These are phyloP conservation scores for Esox niger DNA, from an alignment of 2,113 vertebrate genomes.

Conservation along the genomic window DNA sequence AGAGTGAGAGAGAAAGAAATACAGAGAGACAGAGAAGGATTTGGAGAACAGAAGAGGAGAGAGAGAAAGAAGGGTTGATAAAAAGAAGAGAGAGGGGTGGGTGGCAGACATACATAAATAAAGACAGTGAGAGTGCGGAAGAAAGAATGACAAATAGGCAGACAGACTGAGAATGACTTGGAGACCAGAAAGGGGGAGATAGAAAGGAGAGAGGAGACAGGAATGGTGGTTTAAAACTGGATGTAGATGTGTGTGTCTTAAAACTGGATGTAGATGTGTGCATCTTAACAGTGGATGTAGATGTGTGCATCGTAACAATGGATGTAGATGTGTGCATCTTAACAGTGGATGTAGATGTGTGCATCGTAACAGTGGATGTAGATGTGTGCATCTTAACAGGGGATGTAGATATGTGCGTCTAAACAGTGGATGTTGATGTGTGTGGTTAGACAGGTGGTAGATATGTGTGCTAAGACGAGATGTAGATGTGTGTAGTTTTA, in stretches of 20 bases:
- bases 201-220: background rate
- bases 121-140: background rate
- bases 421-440: constrained; percentile 12
- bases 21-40: background rate
- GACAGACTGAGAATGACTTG: background rate
- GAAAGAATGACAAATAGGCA: constrained; percentile 4
- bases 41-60: background rate
- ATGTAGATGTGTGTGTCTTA: constrained; percentile 53
- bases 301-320: constrained; percentile 30
- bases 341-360: constrained; percentile 19
- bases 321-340: constrained; percentile 35
- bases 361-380: too few relatives aligned
- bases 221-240: constrained; percentile 14
- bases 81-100: background rate
- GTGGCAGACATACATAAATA: background rate
- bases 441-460: too few relatives aligned
- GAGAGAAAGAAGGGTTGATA: background rate
- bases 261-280: constrained; percentile 67
- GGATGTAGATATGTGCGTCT: too few relatives aligned
- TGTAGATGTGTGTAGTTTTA: too few relatives aligned
- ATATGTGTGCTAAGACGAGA: too few relatives aligned
- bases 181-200: constrained; percentile 7
- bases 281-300: constrained; percentile 64
- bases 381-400: too few relatives aligned
- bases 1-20: background rate